Evolutionary conservation across 2,797 vertebrate species (phyloP), one percentile per base, ranked within the genome.

Genomic region (Sternarchorhynchus goeldii): DNA sequence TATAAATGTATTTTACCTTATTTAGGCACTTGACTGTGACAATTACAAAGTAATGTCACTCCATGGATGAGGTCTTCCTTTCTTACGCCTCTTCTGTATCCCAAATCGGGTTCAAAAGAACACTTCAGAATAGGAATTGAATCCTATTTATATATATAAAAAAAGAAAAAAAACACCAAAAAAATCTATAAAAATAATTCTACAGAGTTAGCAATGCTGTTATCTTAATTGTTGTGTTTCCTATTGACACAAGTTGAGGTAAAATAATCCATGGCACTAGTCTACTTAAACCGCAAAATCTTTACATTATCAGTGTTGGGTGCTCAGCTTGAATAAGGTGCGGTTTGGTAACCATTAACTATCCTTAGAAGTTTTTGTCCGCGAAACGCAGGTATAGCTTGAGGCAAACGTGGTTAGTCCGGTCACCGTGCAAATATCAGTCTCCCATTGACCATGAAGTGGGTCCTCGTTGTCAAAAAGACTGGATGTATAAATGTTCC

Each of bases 11-110:
- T 83, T 88, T 90, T 93, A 92, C 91, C 91, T 90, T 83, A 88
- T 86, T 82, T 76, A 91, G 91, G 90, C 89, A 91, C 92, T 92
- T 91, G 74, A 78, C 84, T 73, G 81, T 45, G 41, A 87, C 58
- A 83, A 86, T 81, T 50, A 81, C 79, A 29, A 31, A 3, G 77
- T 85, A 81, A 82, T 57, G 76, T 93, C 87, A 91, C 81, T 92
- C 91, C 92, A 93, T 93, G 66, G 86, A 85, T 84, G 84, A 75
- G 83, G 56, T 80, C 45, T 53, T 67, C 21, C 31, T 50, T 53
- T 29, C 14, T 25, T 67, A 34, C 21, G 7, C 32, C 59, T 65
- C 17, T 57, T 21, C 31, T 16, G 31, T 1, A 1, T 55, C 10
- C 36, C 8, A 25, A 39, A 3, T 25, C 2, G 58, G 59, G 57